A percentile compares a stretch with the other conserved stretches of the same genome.
Evolutionary conservation across 2,888 invertebrate genomes (phyloP).

Genomic region (Malachius bipustulatus): DNA sequence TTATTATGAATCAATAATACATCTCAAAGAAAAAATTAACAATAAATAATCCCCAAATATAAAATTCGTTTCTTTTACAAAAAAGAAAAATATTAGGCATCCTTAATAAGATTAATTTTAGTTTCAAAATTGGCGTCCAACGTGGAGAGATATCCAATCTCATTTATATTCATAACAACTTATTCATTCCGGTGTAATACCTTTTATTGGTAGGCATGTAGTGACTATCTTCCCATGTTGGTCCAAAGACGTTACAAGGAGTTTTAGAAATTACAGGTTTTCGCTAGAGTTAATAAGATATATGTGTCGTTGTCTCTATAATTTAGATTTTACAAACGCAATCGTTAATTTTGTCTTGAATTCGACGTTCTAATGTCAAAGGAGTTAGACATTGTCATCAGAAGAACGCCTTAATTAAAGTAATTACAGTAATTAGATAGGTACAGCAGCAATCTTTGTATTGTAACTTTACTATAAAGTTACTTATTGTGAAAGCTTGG

Average conservation of each 20-base stretch:
- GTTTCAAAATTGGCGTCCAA: slow-evolving; percentile 11
- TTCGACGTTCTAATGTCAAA: slow-evolving; percentile 28
- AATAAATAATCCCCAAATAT: too few relatives aligned
- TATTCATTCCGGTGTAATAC: neutral
- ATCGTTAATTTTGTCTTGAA: slow-evolving; percentile 26
- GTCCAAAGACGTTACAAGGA: neutral
- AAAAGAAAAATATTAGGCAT: too few relatives aligned
- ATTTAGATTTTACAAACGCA: slow-evolving; percentile 29
- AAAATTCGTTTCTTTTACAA: neutral
- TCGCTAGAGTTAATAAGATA: slow-evolving; percentile 23
- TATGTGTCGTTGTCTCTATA: slow-evolving; percentile 39
- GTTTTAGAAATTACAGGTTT: slow-evolving; percentile 21
- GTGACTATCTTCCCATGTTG: neutral
- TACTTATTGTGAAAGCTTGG: too few relatives aligned
- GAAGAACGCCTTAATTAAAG: too few relatives aligned
- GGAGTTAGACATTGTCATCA: too few relatives aligned
- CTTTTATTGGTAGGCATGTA: too few relatives aligned
- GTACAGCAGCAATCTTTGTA: too few relatives aligned
- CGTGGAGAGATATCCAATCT: slow-evolving; percentile 8
- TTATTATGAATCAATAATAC: neutral
- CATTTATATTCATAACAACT: neutral
- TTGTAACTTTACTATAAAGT: too few relatives aligned
- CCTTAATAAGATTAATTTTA: slow-evolving; percentile 9
- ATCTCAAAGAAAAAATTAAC: too few relatives aligned
- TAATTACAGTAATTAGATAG: too few relatives aligned